Evolutionary conservation across 2,113 vertebrate genomes (phyloP).

Genomic region (Centropristis striata): DNA sequence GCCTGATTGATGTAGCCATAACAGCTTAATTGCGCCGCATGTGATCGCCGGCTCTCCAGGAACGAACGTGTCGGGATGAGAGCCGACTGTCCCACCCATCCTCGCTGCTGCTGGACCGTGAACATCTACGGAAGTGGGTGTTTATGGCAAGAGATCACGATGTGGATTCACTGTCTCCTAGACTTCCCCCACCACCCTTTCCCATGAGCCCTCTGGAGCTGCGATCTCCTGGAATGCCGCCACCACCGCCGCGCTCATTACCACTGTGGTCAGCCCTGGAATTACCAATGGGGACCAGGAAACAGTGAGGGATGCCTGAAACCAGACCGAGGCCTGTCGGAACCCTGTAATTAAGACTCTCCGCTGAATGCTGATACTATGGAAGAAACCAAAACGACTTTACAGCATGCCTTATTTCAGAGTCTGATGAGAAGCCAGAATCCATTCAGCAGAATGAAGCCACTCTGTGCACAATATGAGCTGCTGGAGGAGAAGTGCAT

Average conservation of each 20-base stretch:
- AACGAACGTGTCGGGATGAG: constrained; percentile 37
- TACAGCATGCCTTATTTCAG: constrained; percentile 81
- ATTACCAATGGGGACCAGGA: constrained; percentile 82
- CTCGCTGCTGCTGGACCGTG: constrained; percentile 58
- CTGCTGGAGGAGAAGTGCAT: constrained; percentile 64
- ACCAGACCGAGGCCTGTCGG: constrained; percentile 74
- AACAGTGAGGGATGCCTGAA: constrained; percentile 83
- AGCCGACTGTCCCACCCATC: constrained; percentile 71
- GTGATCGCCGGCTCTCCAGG: constrained; percentile 39
- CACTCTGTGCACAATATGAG: constrained; percentile 52
- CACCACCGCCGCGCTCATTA: constrained; percentile 76
- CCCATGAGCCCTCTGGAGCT: constrained; percentile 79
- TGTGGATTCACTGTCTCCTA: constrained; percentile 78
- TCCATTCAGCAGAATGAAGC: constrained; percentile 79
- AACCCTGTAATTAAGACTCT: constrained; percentile 87
- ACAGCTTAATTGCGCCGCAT: constrained; percentile 49
- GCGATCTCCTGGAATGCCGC: constrained; percentile 80
- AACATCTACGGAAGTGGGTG: constrained; percentile 78
- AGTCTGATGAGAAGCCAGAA: constrained; percentile 77
- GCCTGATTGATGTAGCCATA: constrained; percentile 50
- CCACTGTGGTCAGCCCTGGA: constrained; percentile 83
- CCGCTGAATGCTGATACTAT: constrained; percentile 84
- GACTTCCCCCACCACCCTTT: constrained; percentile 81
- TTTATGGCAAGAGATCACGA: constrained; percentile 77
- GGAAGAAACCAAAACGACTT: constrained; percentile 84